These are phyloP conservation scores for Hydractinia echinata DNA, from an alignment of 30 jellyfish, hydroid and myxozoan species.

Conservation along the genomic window DNA sequence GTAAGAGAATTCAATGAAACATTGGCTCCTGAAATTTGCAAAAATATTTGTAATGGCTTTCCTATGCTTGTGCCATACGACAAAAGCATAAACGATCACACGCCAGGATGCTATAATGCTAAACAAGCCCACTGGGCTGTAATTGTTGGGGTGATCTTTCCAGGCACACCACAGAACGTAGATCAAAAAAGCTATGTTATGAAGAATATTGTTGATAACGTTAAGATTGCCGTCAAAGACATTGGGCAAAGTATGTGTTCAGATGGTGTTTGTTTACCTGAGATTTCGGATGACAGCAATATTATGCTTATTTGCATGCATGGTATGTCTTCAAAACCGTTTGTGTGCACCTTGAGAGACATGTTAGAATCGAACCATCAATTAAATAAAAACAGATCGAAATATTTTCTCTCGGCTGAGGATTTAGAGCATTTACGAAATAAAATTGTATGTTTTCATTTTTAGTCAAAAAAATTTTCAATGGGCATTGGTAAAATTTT, in stretches of 20 bases:
- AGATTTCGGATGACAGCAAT: not conserved
- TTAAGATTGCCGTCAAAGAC: not conserved
- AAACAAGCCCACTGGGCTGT: constrained; percentile 46
- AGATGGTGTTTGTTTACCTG: too few relatives aligned
- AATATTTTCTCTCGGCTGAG: constrained; percentile 8
- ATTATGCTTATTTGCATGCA: constrained; percentile 28
- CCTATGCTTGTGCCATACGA: constrained; percentile 47
- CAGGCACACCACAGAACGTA: not conserved
- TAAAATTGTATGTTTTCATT: constrained; percentile 1
- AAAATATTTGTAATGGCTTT: not conserved
- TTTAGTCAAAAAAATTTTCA: not conserved
- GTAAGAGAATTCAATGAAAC: constrained; percentile 25
- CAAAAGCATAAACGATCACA: constrained; percentile 24
- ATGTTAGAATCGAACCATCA: constrained; percentile 30
- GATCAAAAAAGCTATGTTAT: not conserved
- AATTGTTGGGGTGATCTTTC: constrained; percentile 22
- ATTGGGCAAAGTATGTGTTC: too few relatives aligned
- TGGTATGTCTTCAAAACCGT: constrained; percentile 33
- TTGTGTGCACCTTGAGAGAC: constrained; percentile 22
- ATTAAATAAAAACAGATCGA: constrained; percentile 1
- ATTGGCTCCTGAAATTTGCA: not conserved
- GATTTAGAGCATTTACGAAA: constrained; percentile 21
- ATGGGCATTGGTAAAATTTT: not conserved
- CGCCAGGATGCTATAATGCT: constrained; percentile 33
- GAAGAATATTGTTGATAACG: not conserved